Evolutionary conservation across 53 echinoderm and acorn worm species (phyloP), one percentile per base, ranked within the genome.

Genomic region (Zoroaster sp.): DNA sequence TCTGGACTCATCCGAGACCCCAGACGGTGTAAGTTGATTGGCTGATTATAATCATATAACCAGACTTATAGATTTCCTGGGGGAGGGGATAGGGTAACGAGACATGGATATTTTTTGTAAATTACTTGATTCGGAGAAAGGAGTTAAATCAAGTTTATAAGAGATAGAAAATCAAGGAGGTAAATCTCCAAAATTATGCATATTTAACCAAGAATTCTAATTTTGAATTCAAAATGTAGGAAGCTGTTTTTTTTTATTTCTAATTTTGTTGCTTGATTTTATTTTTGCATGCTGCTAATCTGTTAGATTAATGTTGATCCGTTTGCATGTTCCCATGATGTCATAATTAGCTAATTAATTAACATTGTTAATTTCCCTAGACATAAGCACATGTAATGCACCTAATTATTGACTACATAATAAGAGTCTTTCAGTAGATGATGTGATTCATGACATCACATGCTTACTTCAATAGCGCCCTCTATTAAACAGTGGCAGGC

Each of bases 1-100:
- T 38, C 80, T 47, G 89, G 89, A 79, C 89, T 89, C 54, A 78
- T 89, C 46, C 78, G 89, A 89, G 89, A 89, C 70, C 89, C 79
- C 39, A 78, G 35, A 51, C 78, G 89, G 28, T 69, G 89, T 89
- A 79, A 89, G 89, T 85, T 47, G 67, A 83, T 83, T 83, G 85
- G 35, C 44, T 33, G 34, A 38, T 34, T 69, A 14, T 67, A 30
- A 69, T 69, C 83, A 83, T 68, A 43, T 83, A 68, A 83, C 32
- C 15, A 44, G 12, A 52, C 35, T 20, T 34, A 53, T 5, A 23
- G 33, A 1, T 35, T 13, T n/a, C n/a, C n/a, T n/a, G n/a, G n/a
- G n/a, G n/a, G n/a, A n/a, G n/a, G n/a, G n/a, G n/a, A n/a, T n/a
- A n/a, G n/a, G n/a, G 2, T 59, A 7, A 0, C 2, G n/a, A 20